Evolutionary conservation across 2,113 vertebrate species (phyloP), one percentile per base, ranked within the genome.

Genomic region (Rhizomys pruinosus): DNA sequence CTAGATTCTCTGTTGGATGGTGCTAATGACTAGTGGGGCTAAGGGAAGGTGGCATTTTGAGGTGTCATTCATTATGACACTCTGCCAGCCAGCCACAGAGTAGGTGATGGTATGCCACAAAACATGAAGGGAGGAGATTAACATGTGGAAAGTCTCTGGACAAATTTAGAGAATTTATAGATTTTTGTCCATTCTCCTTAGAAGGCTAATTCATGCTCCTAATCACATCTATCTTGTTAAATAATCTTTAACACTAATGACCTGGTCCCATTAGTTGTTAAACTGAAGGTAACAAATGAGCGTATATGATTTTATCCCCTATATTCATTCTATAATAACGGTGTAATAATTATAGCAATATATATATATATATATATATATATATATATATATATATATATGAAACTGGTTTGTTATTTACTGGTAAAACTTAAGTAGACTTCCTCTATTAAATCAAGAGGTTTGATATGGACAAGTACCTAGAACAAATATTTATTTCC

Each of bases 91-190:
- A 92, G 61, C 25, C 80, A 86, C 37, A 93, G 34, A 90, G 19
- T 74, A 44, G 8, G 10, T 87, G 57, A 22, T 87, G 20, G 7
- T 78, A 72, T 94, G 71, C 23, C 71, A 84, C 80, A 9, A 44
- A 89, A 92, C 84, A 79, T 22, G 73, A 44, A 78, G 92, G 37
- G 37, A 61, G 32, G 82, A 61, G 87, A 77, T 86, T 27, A 74
- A 57, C 57, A 73, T 79, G 34, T 88, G 91, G 79, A n/a, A 89
- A 96, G 91, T 2, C 5, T 85, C 47, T 73, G 39, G 29, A 69
- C 87, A 84, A 61, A 77, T 95, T 97, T 96, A 89, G 84, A 97
- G 84, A 86, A 93, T 81, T 11, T 85, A 73, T 94, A 90, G 39
- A 32, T 74, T 87, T 73, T 94, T 9, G 44, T 17, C 39, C 20